Evolutionary conservation across 1,140 invertebrate species (phyloP), one percentile per base, ranked within the genome.

Genomic region (Drosophila cardini): DNA sequence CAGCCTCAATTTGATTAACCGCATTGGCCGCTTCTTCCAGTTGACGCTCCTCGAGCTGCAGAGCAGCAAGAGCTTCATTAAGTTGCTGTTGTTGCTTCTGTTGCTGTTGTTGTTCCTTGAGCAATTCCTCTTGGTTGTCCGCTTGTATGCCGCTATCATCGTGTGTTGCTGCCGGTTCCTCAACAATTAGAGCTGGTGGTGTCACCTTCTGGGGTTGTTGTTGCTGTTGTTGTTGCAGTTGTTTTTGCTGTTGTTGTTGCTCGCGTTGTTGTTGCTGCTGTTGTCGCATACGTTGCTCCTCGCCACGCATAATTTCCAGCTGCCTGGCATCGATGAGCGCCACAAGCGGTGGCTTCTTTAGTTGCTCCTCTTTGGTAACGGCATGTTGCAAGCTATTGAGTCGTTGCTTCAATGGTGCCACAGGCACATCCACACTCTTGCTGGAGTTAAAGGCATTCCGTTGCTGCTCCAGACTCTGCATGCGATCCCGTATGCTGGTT

Each of bases 61-160:
- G 57, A 0, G 90, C 90, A 16, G 87, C 90, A 38, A 91, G 90
- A 34, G 90, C 90, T 10, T 82, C 90, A 56, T 91, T 91, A 1
- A 91, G 52, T 53, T 91, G 84, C 18, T 82, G 77, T 43, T 91
- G 83, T 56, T 90, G 90, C 32, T 91, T 78, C 18, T 82, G 77
- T 38, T 91, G 83, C 58, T 90, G 90, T 26, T 90, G 82, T 45
- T 83, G 72, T 34, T 69, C 48, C 40, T 34, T 36, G 4, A 71
- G 43, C 53, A 81, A 40, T 36, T 90, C 96, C 85, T 96, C 95
- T 1, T 56, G 53, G 95, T 95, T 26, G 43, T 87, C 83, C 36
- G 95, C 96, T 75, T 97, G 96, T 57, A 97, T 96, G 3, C 96
- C 96, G 61, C 96, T 96, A 77, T 97, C 96, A 90, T 97, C 96